Evolutionary conservation across 1,140 invertebrate genomes (phyloP).

Genomic region (Drosophila gunungcola): DNA sequence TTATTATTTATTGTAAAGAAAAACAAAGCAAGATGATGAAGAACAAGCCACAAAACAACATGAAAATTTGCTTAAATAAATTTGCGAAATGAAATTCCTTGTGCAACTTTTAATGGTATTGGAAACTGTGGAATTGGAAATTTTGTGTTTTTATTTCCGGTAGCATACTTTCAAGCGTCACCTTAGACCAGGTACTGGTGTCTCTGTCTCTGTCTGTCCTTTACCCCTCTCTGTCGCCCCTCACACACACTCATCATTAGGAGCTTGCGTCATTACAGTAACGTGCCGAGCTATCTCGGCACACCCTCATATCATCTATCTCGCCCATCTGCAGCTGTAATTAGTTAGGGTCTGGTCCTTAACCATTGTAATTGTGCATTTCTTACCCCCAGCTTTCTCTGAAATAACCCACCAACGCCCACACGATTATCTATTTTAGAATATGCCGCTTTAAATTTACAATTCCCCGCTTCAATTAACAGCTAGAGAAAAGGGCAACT

Average conservation of each 20-base stretch:
- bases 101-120: conserved; percentile 73
- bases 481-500: conserved; percentile 31
- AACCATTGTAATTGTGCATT: conserved; percentile 29
- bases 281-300: conserved; percentile 19
- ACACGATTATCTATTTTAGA: conserved; percentile 57
- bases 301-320: conserved; percentile 17
- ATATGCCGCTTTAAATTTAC: conserved; percentile 47
- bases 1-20: conserved; percentile 81
- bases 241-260: conserved; percentile 23
- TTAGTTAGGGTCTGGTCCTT: conserved; percentile 44
- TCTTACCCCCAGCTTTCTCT: not conserved
- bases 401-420: not conserved
- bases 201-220: conserved; percentile 8
- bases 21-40: conserved; percentile 50
- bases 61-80: conserved; percentile 79
- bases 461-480: conserved; percentile 52
- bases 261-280: conserved; percentile 36
- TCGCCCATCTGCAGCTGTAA: conserved; percentile 36
- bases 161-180: conserved; percentile 72
- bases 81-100: conserved; percentile 74
- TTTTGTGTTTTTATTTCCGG: conserved; percentile 63
- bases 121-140: conserved; percentile 44
- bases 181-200: conserved; percentile 47
- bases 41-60: conserved; percentile 48
- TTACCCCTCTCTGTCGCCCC: conserved; percentile 8